Conservation (phyloP, 2,888 invertebrate genomes). For the Mechanitis mazaeus region DNA sequence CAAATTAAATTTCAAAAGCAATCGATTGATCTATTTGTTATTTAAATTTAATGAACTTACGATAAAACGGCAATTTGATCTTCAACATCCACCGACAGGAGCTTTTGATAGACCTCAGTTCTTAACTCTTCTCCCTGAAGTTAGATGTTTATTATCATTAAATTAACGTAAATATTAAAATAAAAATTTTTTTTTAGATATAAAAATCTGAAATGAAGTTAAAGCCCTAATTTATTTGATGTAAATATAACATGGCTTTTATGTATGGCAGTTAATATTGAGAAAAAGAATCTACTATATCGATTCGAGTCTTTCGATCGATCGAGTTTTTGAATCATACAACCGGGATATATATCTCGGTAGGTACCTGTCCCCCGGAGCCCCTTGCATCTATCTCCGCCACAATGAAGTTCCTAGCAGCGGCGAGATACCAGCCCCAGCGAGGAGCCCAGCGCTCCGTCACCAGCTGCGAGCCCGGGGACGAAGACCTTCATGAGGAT, state of each 20-base stretch:
- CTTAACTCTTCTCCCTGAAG: constrained; percentile 84
- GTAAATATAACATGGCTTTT: too few species aligned
- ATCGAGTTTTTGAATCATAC: too few species aligned
- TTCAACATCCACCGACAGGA: constrained; percentile 85
- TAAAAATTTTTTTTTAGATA: too few species aligned
- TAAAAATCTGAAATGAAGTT: too few species aligned
- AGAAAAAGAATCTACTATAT: too few species aligned
- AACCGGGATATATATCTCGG: neutral
- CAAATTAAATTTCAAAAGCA: neutral
- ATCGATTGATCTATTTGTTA: neutral
- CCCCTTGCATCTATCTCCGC: constrained; percentile 94
- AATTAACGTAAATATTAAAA: too few species aligned
- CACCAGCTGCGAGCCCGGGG: constrained; percentile 89
- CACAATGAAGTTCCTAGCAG: constrained; percentile 88
- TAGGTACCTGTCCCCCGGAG: constrained; percentile 79
- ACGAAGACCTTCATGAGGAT: constrained; percentile 45
- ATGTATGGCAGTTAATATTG: too few species aligned
- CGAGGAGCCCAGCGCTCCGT: constrained; percentile 86
- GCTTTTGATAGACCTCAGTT: constrained; percentile 83
- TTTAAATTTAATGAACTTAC: constrained; percentile 53
- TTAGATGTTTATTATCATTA: constrained; percentile 4
- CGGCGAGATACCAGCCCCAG: constrained; percentile 91
- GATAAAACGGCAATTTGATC: constrained; percentile 84
- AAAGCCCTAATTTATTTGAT: too few species aligned
- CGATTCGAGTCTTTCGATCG: too few species aligned